Conservation (phyloP, 2,113 vertebrate species). For the Setophaga kirtlandii region DNA sequence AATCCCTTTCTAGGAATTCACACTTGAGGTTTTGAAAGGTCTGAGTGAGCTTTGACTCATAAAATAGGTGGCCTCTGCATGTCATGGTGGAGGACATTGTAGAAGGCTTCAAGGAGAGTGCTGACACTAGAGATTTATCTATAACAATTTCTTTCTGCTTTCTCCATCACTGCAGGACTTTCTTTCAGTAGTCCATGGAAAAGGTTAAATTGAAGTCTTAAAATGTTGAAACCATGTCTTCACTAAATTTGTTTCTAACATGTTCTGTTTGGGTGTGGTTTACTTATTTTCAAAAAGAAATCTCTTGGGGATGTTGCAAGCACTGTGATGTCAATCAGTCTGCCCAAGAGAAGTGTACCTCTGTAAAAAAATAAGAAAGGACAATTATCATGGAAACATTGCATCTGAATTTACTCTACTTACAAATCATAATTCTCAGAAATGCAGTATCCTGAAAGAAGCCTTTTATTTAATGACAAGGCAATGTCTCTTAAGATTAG, state of each 20-base stretch:
- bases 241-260: neutral
- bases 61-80: neutral
- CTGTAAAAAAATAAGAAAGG: neutral
- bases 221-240: neutral
- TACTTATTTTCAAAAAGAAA: slow-evolving; percentile 1
- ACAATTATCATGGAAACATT: neutral
- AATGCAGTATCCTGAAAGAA: slow-evolving; percentile 4
- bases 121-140: neutral
- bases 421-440: neutral
- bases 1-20: neutral
- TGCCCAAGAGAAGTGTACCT: neutral
- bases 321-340: neutral
- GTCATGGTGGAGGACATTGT: neutral
- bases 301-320: neutral
- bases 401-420: slow-evolving; percentile 13
- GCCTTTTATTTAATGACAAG: slow-evolving; percentile 22
- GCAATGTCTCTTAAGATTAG: neutral
- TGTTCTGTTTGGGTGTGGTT: neutral
- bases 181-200: neutral
- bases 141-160: neutral
- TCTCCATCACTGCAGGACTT: neutral
- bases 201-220: neutral
- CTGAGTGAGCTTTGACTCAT: neutral
- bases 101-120: neutral
- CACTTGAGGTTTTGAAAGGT: neutral